phyloP scores from a whole-genome alignment of 53 echinoderm and acorn worm genomes.

The Paelopatides confundens region DNA sequence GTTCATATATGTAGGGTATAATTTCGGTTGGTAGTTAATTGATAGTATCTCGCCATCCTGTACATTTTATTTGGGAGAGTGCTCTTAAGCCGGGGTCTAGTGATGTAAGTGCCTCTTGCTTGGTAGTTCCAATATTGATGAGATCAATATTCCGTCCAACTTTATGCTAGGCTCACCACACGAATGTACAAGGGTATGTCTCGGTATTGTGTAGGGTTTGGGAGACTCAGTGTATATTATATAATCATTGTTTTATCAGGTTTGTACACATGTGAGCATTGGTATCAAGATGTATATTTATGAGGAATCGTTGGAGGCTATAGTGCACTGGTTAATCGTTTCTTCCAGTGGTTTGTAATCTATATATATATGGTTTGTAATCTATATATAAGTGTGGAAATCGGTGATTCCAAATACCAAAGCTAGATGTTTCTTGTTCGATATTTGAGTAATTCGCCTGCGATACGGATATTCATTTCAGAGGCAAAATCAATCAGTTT shows the following conservation, averaged over 20 bases:
- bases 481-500: conserved; percentile 69
- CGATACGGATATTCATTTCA: conserved; percentile 64
- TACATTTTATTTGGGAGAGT: background rate
- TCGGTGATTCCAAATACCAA: conserved; percentile 58
- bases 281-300: conserved; percentile 78
- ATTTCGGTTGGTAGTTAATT: background rate
- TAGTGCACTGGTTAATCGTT: conserved; percentile 65
- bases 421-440: conserved; percentile 61
- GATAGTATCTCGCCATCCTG: background rate
- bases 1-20: background rate
- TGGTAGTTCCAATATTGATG: conserved; percentile 46
- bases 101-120: background rate
- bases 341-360: conserved; percentile 66
- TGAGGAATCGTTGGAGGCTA: conserved; percentile 57
- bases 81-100: background rate
- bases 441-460: conserved; percentile 83
- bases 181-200: conserved; percentile 43
- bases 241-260: conserved; percentile 64
- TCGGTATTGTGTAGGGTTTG: conserved; percentile 42
- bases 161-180: conserved; percentile 49
- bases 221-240: conserved; percentile 74
- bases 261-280: conserved; percentile 60
- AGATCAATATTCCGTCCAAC: conserved; percentile 41
- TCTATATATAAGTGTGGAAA: conserved; percentile 64
- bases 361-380: conserved; percentile 70